Percentiles rank a stretch among this genome's conserved stretches.
Conservation (phyloP, 2,888 invertebrate species). For the Eristalis arbustorum region DNA sequence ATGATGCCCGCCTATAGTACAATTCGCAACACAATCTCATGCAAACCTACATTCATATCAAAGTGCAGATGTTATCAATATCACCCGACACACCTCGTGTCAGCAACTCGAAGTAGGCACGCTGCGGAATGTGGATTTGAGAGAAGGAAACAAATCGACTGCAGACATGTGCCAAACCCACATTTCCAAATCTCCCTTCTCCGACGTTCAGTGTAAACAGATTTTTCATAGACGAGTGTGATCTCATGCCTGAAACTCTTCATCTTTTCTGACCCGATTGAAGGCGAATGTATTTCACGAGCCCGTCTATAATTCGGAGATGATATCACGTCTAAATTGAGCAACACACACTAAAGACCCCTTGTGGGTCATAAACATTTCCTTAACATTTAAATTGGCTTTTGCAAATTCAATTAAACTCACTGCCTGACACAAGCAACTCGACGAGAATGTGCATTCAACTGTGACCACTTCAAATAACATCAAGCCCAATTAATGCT, state of each 20-base stretch:
- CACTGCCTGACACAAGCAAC: not conserved
- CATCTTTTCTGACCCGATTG: conserved; percentile 33
- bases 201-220: not conserved
- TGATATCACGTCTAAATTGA: conserved; percentile 60
- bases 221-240: conserved; percentile 7
- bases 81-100: not conserved
- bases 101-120: no score
- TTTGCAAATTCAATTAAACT: conserved; percentile 47
- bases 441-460: conserved; percentile 7
- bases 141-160: not conserved
- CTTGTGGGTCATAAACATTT: conserved; percentile 44
- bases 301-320: not conserved
- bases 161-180: not conserved
- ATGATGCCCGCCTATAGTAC: no score
- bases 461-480: conserved; percentile 49
- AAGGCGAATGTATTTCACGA: conserved; percentile 8
- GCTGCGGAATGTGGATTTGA: no score
- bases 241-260: conserved; percentile 49
- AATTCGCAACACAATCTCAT: no score
- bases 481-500: conserved; percentile 25
- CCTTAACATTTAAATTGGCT: conserved; percentile 13
- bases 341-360: not conserved
- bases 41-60: not conserved
- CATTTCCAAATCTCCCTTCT: not conserved
- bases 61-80: not conserved